Conservation (phyloP, 30 jellyfish, hydroid and myxozoan genomes). For the Mastigias papua region DNA sequence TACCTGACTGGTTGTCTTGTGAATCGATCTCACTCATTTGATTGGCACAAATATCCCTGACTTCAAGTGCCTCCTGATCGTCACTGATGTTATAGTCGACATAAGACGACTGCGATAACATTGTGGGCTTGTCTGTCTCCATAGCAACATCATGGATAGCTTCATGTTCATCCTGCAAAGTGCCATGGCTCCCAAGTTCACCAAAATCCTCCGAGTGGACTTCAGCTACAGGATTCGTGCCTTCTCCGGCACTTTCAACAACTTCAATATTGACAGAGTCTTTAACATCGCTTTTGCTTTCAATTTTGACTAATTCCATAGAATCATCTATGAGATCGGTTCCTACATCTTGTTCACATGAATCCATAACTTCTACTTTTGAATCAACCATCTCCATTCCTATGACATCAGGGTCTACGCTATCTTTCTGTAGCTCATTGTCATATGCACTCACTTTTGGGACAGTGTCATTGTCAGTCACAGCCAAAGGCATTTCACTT, state of each 20-base stretch:
- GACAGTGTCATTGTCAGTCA: not conserved
- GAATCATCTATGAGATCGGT: no score
- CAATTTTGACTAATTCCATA: no score
- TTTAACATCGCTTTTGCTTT: no score
- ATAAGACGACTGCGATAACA: not conserved
- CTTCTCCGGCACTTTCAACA: not conserved
- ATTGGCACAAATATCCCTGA: no score
- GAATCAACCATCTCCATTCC: no score
- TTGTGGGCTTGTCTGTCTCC: not conserved
- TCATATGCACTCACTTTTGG: not conserved
- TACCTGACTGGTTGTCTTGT: not conserved
- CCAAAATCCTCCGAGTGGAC: no score
- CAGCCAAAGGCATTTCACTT: slow-evolving; percentile 9
- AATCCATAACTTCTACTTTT: no score
- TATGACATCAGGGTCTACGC: not conserved
- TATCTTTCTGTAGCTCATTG: not conserved
- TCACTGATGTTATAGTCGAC: not conserved
- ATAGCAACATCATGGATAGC: not conserved
- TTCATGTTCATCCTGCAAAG: not conserved
- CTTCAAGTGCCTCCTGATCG: not conserved
- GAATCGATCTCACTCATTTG: no score
- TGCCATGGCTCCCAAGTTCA: no score
- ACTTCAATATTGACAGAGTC: no score
- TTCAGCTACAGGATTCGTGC: not conserved
- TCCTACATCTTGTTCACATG: no score